Evolutionary conservation across 2,888 invertebrate genomes (phyloP).

Genomic region (Protula sp.): DNA sequence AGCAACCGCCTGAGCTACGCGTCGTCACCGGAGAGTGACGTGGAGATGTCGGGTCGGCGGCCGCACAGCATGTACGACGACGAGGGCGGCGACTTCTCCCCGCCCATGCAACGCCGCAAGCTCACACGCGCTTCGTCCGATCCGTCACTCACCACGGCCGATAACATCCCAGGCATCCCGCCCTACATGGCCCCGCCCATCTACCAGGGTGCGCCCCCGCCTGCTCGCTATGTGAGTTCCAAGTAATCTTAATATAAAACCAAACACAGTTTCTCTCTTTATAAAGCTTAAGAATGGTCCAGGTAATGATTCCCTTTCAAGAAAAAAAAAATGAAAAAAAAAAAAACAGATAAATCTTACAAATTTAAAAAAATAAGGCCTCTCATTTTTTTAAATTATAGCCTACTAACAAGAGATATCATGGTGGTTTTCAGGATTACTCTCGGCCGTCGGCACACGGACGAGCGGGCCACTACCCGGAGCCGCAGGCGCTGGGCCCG

Average conservation of each 20-base stretch:
- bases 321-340: too few species aligned
- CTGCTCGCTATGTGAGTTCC: too few species aligned
- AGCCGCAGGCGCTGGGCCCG: too few species aligned
- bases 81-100: conserved; percentile 31
- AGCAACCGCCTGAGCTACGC: conserved; percentile 78
- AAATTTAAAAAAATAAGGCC: too few species aligned
- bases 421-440: too few species aligned
- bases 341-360: too few species aligned
- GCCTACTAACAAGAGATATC: too few species aligned
- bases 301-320: too few species aligned
- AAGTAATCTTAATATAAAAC: background rate
- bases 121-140: conserved; percentile 81
- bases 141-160: conserved; percentile 89
- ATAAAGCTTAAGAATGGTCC: background rate
- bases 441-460: too few species aligned
- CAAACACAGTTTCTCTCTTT: background rate
- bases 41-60: conserved; percentile 60
- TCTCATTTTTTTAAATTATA: too few species aligned
- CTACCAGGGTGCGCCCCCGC: conserved; percentile 64
- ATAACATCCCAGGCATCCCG: conserved; percentile 60
- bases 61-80: conserved; percentile 21
- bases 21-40: conserved; percentile 91
- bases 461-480: too few species aligned
- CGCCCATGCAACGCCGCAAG: conserved; percentile 14
- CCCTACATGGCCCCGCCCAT: conserved; percentile 67